Evolutionary conservation across 2,888 invertebrate species (phyloP).

Genomic region (Drosophila imparisetae): DNA sequence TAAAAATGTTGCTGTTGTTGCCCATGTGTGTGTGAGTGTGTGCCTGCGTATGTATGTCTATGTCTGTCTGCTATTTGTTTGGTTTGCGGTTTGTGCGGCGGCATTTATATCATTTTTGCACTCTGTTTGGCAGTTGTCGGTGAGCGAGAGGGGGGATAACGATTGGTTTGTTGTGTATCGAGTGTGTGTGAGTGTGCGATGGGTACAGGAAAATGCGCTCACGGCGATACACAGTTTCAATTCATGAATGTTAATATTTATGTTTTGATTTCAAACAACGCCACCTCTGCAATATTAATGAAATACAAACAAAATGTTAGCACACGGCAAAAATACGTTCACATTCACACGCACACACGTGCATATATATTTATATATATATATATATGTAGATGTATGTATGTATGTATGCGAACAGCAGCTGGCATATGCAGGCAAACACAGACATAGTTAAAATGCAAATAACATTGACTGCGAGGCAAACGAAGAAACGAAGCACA

Average conservation of each 20-base stretch:
- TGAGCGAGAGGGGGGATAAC: background rate
- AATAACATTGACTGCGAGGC: slow-evolving; percentile 69
- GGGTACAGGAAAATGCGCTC: slow-evolving; percentile 70
- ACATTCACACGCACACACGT: slow-evolving; percentile 16
- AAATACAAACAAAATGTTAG: slow-evolving; percentile 82
- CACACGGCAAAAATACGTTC: slow-evolving; percentile 50
- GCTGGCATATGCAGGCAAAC: slow-evolving; percentile 37
- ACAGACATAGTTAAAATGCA: slow-evolving; percentile 76
- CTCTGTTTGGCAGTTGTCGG: slow-evolving; percentile 25
- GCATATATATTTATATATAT: slow-evolving; percentile 3
- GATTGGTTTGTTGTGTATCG: slow-evolving; percentile 19
- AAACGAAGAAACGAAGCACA: slow-evolving; percentile 48
- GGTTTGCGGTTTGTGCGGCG: slow-evolving; percentile 75
- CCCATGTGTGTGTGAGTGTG: slow-evolving; percentile 24
- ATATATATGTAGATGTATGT: background rate
- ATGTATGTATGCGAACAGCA: slow-evolving; percentile 4
- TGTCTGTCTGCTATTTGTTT: slow-evolving; percentile 66
- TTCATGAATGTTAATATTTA: slow-evolving; percentile 82
- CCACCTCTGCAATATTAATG: slow-evolving; percentile 82
- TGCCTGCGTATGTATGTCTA: slow-evolving; percentile 40
- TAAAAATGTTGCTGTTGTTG: slow-evolving; percentile 61
- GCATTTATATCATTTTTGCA: slow-evolving; percentile 74
- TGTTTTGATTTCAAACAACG: slow-evolving; percentile 82
- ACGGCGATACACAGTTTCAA: slow-evolving; percentile 80
- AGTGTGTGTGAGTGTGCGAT: background rate